Base-by-base conservation (phyloP, 2,113 vertebrate genomes). In the Hiodon tergisus region DNA sequence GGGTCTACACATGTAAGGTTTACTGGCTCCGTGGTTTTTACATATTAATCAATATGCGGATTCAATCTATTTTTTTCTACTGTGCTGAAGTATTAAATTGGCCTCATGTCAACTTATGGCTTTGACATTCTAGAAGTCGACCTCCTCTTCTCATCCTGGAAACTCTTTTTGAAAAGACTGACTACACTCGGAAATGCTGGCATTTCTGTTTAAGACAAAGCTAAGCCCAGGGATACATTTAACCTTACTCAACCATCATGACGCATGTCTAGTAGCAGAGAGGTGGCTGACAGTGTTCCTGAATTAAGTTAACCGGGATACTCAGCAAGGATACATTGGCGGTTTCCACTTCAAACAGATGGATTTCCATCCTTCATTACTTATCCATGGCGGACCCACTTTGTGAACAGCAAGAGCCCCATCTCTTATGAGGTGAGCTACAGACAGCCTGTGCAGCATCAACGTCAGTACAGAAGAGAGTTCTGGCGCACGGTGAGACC, bases 301-400 rank as follows among this genome's bases (percentile, higher is more conserved):
- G 17, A 31, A 65, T 55, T 51, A 71, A 6, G 9, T 71, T 63
- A 6, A 63, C 11, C 8, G 50, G 47, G 50, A 53, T n/a, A 71
- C 53, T 31, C 3, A 10, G 9, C 1, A 58, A 58, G 55, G 53
- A 71, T 58, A 3, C 54, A 54, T n/a, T 55, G 3, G 53, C 54
- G 4, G 52, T 71, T 71, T 71, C 69, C 17, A 71, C 69, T 57
- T 71, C 17, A 57, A 67, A 6, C 57, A 52, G 54, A 74, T 66
- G 17, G 16, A 47, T 17, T 63, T 50, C 48, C 3, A 63, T 59
- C 59, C 16, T 72, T 51, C 59, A 51, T 72, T 52, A 66, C 59
- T 52, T 8, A 11, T 50, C 47, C 2, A 52, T 9, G 58, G 31
- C 31, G 31, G 31, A 31, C 31, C 31, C 31, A 31, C 57, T 9